These are phyloP conservation scores for Ceratina japonica DNA, from an alignment of 1,140 invertebrate species.

Conservation along the genomic window DNA sequence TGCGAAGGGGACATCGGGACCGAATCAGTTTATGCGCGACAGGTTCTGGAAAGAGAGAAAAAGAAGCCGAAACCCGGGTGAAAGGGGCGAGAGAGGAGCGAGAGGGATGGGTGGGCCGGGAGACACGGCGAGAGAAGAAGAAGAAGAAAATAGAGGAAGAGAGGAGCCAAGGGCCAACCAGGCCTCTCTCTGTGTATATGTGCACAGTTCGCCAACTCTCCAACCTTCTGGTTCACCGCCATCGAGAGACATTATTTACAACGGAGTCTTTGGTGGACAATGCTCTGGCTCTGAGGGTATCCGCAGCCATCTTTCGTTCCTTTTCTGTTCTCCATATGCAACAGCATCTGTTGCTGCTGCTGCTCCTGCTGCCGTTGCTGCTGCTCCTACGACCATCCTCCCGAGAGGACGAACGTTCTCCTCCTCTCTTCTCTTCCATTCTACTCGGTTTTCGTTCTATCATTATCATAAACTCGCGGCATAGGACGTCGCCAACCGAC, in stretches of 20 bases:
- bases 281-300: constrained; percentile 62
- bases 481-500: constrained; percentile 4
- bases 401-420: background rate
- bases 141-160: constrained; percentile 46
- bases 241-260: constrained; percentile 78
- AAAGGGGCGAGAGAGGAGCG: constrained; percentile 24
- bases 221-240: constrained; percentile 70
- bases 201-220: constrained; percentile 66
- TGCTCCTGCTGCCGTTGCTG: constrained; percentile 49
- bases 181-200: constrained; percentile 30
- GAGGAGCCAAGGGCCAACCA: constrained; percentile 67
- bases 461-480: constrained; percentile 70
- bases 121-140: constrained; percentile 12
- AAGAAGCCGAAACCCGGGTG: constrained; percentile 32
- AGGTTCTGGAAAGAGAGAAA: constrained; percentile 70
- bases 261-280: constrained; percentile 74
- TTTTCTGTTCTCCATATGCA: constrained; percentile 78
- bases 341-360: constrained; percentile 68
- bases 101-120: background rate
- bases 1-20: constrained; percentile 68
- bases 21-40: constrained; percentile 77
- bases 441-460: constrained; percentile 36
- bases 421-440: background rate
- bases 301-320: constrained; percentile 75
- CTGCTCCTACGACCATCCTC: constrained; percentile 25